Evolutionary conservation across 2,888 invertebrate genomes (phyloP).

Genomic region (Lochmaea capreae): DNA sequence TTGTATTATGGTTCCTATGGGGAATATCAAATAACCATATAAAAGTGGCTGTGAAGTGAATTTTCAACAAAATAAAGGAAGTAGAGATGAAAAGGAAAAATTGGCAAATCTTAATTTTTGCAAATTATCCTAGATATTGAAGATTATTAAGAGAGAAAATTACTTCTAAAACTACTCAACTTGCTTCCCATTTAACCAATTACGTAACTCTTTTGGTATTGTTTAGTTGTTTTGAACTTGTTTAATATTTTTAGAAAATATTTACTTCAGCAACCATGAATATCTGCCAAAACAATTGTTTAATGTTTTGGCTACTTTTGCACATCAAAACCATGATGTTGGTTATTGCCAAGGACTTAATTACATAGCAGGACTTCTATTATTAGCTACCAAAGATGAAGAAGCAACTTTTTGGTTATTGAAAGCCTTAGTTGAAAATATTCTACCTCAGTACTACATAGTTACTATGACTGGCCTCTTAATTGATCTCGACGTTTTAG

Average conservation of each 20-base stretch:
- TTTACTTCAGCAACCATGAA: conserved; percentile 84
- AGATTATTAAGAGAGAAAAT: too few relatives aligned
- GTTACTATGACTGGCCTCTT: conserved; percentile 90
- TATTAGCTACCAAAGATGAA: conserved; percentile 89
- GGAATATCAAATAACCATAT: too few relatives aligned
- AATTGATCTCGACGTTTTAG: conserved; percentile 89
- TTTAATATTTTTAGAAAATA: conserved; percentile 80
- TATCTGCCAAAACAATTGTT: conserved; percentile 82
- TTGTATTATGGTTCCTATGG: too few relatives aligned
- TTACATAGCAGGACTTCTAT: conserved; percentile 87
- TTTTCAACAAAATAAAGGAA: too few relatives aligned
- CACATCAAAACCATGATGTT: conserved; percentile 86
- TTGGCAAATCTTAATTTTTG: too few relatives aligned
- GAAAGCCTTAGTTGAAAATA: conserved; percentile 87
- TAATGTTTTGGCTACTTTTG: conserved; percentile 89
- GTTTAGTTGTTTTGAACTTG: conserved; percentile 69
- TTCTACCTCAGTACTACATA: conserved; percentile 89
- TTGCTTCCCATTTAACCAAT: too few relatives aligned
- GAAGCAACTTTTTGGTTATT: conserved; percentile 94
- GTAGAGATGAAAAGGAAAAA: too few relatives aligned
- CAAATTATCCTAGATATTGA: too few relatives aligned
- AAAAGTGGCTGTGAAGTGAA: too few relatives aligned
- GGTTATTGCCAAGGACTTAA: conserved; percentile 97
- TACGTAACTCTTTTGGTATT: too few relatives aligned
- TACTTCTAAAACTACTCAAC: too few relatives aligned